Evolutionary conservation across 2,888 invertebrate species (phyloP).

Genomic region (Masnerella sp.): DNA sequence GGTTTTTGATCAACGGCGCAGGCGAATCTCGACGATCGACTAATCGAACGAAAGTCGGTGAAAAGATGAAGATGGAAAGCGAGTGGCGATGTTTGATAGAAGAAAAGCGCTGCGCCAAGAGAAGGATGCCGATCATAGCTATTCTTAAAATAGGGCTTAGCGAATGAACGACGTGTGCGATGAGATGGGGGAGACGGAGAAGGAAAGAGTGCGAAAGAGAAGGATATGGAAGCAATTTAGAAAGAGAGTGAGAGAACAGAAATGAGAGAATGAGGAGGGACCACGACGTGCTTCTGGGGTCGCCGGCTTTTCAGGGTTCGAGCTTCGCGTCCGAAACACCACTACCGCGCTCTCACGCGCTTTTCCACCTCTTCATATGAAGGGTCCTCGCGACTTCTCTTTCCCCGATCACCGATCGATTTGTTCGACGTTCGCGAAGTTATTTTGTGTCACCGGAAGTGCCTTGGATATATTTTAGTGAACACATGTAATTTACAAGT

Average conservation of each 20-base stretch:
- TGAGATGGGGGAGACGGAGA: constrained; percentile 54
- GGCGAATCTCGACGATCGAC: constrained; percentile 21
- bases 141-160: constrained; percentile 77
- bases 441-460: constrained; percentile 48
- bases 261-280: constrained; percentile 58
- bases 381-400: constrained; percentile 62
- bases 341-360: constrained; percentile 67
- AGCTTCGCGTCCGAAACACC: constrained; percentile 72
- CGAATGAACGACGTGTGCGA: constrained; percentile 61
- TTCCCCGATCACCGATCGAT: constrained; percentile 42
- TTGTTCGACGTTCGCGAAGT: constrained; percentile 44
- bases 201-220: constrained; percentile 60
- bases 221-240: constrained; percentile 55
- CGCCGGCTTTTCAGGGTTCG: constrained; percentile 74
- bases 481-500: constrained; percentile 49
- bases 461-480: constrained; percentile 54
- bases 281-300: constrained; percentile 69
- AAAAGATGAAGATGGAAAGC: constrained; percentile 48
- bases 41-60: constrained; percentile 26
- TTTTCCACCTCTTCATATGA: constrained; percentile 65
- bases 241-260: constrained; percentile 62
- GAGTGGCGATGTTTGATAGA: constrained; percentile 26
- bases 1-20: not conserved
- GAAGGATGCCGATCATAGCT: constrained; percentile 70
- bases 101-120: constrained; percentile 45